phyloP scores from a whole-genome alignment of 2,888 invertebrate species.

The Yponomeuta evonymella region DNA sequence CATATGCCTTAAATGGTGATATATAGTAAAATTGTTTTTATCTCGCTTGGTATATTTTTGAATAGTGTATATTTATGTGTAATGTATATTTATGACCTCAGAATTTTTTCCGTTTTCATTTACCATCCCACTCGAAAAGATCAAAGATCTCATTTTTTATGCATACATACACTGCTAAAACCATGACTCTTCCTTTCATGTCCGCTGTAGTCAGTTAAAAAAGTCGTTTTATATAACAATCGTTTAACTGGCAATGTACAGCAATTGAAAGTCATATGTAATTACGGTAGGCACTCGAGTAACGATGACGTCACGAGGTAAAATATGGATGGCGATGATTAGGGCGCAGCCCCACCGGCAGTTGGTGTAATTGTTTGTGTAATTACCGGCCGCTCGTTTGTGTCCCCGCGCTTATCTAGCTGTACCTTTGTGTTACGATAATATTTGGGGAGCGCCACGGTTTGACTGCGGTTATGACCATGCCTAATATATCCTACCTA shows the following conservation, averaged over 20 bases:
- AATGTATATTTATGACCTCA: too few species aligned
- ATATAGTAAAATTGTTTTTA: too few species aligned
- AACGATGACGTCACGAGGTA: conserved; percentile 12
- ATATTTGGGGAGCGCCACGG: conserved; percentile 6
- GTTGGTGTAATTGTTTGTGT: conserved; percentile 17
- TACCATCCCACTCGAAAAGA: too few species aligned
- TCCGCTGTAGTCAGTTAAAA: too few species aligned
- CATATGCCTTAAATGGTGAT: too few species aligned
- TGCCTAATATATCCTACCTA: background rate
- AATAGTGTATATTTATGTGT: too few species aligned
- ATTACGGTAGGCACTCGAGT: background rate
- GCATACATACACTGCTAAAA: too few species aligned
- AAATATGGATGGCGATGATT: conserved; percentile 16
- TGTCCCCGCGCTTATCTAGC: background rate
- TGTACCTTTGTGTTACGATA: background rate
- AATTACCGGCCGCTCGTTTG: conserved; percentile 16
- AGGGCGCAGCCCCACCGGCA: conserved; percentile 8
- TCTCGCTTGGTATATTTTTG: too few species aligned
- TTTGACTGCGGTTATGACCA: background rate
- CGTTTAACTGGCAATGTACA: background rate
- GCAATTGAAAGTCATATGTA: background rate
- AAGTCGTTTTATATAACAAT: background rate
- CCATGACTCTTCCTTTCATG: too few species aligned
- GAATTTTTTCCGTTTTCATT: too few species aligned
- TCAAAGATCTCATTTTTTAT: too few species aligned